Base-by-base conservation (phyloP, 1,140 invertebrate species). In the Drosophila busckii region DNA sequence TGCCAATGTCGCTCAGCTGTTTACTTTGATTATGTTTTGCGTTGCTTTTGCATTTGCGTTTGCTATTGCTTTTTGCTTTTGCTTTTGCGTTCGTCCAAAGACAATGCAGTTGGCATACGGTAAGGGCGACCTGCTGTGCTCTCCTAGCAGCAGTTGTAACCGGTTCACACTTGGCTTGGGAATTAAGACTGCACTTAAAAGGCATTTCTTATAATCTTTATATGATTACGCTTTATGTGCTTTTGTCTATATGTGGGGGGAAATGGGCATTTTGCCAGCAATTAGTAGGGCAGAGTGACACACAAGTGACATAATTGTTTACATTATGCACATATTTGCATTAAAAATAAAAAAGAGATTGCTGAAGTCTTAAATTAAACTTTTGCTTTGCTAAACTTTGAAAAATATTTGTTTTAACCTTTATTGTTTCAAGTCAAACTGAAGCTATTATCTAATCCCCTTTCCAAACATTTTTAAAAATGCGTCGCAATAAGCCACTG, bases 91-190 rank as follows among this genome's bases (percentile, higher is more conserved):
- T 23, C 10, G n/a, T n/a, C n/a, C n/a, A n/a, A n/a, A n/a, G n/a
- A n/a, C n/a, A n/a, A 26, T 56, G 48, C 31, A 28, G 55, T 55
- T 58, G 17, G 7, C 22, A 25, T 62, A 62, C 53, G 42, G 52
- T 62, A 62, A 29, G 9, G 52, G 26, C 26, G 31, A 23, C 52
- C 28, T 35, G 26, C 41, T 41, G 8, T 54, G 26, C 19, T 9
- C 16, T n/a, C n/a, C n/a, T 4, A 1, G 15, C 26, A 34, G 28
- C 37, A 48, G 59, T 48, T 55, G 3, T 3, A 55, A 29, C 37
- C 37, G 29, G 53, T 23, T 48, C 20, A 12, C 4, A 20, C 15
- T 15, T 16, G 15, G 9, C 17, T 10, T 26, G 31, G 4, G 13
- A 12, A 17, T 12, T 16, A 17, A 4, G 8, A 3, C 2, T 41